These are phyloP conservation scores for Acipenser ruthenus DNA, from an alignment of 2,797 vertebrate species.

Conservation along the genomic window DNA sequence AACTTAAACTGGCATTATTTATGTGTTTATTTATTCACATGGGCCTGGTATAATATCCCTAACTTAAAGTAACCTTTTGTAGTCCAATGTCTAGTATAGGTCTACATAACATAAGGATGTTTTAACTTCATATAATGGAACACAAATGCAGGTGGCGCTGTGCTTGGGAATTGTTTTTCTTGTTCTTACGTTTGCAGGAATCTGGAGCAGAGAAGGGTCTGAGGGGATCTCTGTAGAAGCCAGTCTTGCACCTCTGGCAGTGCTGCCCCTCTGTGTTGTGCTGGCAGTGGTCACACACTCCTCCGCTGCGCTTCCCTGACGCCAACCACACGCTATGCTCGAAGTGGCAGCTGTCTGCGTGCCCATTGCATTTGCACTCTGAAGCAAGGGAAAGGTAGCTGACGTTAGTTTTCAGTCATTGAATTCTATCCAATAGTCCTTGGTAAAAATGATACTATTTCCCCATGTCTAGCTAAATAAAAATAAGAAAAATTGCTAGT, in stretches of 20 bases:
- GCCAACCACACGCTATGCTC: slow-evolving; percentile 72
- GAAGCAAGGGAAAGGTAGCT: slow-evolving; percentile 2
- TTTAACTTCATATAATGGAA: background rate
- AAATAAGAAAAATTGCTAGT: too few species aligned
- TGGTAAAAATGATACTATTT: too few species aligned
- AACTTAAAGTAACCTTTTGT: too few species aligned
- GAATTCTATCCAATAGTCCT: too few species aligned
- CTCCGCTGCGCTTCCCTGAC: slow-evolving; percentile 79
- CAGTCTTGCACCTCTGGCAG: slow-evolving; percentile 78
- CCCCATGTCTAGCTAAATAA: too few species aligned
- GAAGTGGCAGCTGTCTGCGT: slow-evolving; percentile 81
- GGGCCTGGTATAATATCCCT: too few species aligned
- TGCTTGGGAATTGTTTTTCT: background rate
- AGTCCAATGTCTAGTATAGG: too few species aligned
- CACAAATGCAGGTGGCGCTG: background rate
- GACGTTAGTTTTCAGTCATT: too few species aligned
- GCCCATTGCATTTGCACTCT: slow-evolving; percentile 92
- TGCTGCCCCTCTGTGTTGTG: slow-evolving; percentile 86
- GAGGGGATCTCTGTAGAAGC: slow-evolving; percentile 80
- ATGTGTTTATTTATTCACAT: too few species aligned
- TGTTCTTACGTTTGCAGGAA: slow-evolving; percentile 78
- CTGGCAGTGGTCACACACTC: slow-evolving; percentile 77
- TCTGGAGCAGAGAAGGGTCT: slow-evolving; percentile 63
- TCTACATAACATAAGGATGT: too few species aligned
- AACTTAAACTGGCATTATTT: too few species aligned